Conservation (phyloP, 2,113 vertebrate genomes). For the Dipodomys stephensi region DNA sequence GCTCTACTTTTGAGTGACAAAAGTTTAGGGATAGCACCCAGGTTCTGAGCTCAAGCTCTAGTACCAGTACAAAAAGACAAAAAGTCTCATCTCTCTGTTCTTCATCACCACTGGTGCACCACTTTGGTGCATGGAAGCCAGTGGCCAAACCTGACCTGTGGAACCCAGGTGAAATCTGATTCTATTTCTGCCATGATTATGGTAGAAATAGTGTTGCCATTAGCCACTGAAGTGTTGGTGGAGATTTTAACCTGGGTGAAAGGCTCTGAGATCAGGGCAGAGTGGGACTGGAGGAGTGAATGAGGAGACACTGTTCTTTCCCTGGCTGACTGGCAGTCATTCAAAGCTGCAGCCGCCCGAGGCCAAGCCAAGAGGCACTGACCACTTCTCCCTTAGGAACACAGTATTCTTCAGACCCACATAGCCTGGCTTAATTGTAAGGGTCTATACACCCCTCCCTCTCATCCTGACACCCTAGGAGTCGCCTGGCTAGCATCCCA, state of each 20-base stretch:
- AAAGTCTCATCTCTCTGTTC: no score
- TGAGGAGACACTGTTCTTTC: constrained; percentile 24
- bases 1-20: no score
- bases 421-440: background rate
- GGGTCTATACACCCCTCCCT: background rate
- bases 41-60: no score
- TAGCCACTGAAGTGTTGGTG: background rate
- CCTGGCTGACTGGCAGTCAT: background rate
- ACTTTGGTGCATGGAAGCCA: no score
- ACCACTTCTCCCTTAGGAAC: background rate
- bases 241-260: background rate
- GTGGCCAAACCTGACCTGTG: no score
- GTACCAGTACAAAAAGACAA: no score
- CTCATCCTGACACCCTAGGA: background rate
- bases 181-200: background rate
- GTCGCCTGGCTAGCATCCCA: background rate
- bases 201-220: background rate
- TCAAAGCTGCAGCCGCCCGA: background rate
- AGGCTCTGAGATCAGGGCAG: background rate
- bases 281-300: background rate
- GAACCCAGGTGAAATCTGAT: no score
- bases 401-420: background rate
- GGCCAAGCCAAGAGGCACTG: constrained; percentile 6
- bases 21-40: no score
- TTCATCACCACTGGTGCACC: no score